These are phyloP conservation scores for Ashinkailepas kermadecensis DNA, from an alignment of 2,888 invertebrate species.

Conservation along the genomic window DNA sequence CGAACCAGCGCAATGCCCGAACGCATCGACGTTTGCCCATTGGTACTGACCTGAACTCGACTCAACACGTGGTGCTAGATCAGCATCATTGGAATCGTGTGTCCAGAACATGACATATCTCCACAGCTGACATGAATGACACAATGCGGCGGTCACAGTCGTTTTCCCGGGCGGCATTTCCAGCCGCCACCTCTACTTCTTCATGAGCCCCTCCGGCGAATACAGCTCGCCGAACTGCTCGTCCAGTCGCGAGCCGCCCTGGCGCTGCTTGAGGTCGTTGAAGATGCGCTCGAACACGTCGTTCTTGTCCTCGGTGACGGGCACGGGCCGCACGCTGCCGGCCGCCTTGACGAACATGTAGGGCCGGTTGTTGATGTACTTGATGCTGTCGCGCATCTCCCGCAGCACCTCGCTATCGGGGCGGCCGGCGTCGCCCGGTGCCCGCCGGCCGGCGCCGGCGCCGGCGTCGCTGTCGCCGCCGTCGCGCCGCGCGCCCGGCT, in stretches of 20 bases:
- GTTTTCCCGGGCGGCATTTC: not conserved
- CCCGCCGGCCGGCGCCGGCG: not conserved
- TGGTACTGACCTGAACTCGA: no score
- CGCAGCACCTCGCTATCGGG: not conserved
- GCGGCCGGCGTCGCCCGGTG: not conserved
- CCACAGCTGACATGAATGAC: not conserved
- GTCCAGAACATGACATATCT: not conserved
- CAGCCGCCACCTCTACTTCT: constrained; percentile 25
- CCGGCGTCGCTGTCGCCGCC: not conserved
- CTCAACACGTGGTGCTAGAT: no score
- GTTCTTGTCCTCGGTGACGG: not conserved
- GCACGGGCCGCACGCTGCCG: not conserved
- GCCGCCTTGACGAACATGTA: not conserved
- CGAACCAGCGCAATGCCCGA: no score
- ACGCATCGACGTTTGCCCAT: no score
- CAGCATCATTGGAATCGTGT: not conserved
- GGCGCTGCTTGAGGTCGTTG: constrained; percentile 4
- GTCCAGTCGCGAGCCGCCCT: constrained; percentile 28
- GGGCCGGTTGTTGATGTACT: constrained; percentile 17
- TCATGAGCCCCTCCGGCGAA: not conserved
- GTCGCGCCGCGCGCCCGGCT: no score
- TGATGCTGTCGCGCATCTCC: constrained; percentile 14
- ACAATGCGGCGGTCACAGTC: not conserved
- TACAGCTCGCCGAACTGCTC: constrained; percentile 29
- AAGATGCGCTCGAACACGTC: constrained; percentile 18